A percentile compares a stretch with the other conserved stretches of the same genome.
Conservation (phyloP, 2,113 vertebrate species). For the Sciurus niger region DNA sequence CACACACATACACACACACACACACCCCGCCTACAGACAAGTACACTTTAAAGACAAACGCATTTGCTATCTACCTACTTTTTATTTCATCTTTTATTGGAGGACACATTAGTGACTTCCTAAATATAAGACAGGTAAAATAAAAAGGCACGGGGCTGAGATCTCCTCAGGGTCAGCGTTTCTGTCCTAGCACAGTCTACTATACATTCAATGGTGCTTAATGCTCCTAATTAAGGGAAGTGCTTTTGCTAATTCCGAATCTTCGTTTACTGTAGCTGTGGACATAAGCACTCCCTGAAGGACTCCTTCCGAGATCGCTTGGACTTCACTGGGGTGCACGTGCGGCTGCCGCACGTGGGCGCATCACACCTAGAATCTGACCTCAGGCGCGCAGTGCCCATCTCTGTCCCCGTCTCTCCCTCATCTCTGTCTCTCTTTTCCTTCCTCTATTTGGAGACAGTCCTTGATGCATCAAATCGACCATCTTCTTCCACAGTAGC, state of each 20-base stretch:
- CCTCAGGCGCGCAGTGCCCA: accelerated
- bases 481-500: slow-evolving; percentile 76
- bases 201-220: slow-evolving; percentile 74
- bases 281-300: slow-evolving; percentile 74
- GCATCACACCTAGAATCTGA: neutral
- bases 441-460: slow-evolving; percentile 59
- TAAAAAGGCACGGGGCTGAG: slow-evolving; percentile 18
- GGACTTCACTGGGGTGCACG: slow-evolving; percentile 65
- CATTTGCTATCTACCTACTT: neutral
- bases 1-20: neutral
- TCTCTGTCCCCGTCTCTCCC: neutral
- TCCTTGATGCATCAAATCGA: slow-evolving; percentile 84
- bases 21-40: neutral
- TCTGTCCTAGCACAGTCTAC: slow-evolving; percentile 34
- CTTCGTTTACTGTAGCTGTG: slow-evolving; percentile 80
- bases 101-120: neutral
- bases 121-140: neutral
- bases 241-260: slow-evolving; percentile 76
- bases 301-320: slow-evolving; percentile 66
- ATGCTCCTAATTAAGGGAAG: slow-evolving; percentile 79
- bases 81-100: neutral
- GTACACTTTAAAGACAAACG: neutral
- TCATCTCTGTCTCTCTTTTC: neutral
- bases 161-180: slow-evolving; percentile 70
- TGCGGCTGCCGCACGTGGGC: slow-evolving; percentile 49